phyloP scores from a whole-genome alignment of 1,140 invertebrate genomes.

The Leptonema lineaticorne region DNA sequence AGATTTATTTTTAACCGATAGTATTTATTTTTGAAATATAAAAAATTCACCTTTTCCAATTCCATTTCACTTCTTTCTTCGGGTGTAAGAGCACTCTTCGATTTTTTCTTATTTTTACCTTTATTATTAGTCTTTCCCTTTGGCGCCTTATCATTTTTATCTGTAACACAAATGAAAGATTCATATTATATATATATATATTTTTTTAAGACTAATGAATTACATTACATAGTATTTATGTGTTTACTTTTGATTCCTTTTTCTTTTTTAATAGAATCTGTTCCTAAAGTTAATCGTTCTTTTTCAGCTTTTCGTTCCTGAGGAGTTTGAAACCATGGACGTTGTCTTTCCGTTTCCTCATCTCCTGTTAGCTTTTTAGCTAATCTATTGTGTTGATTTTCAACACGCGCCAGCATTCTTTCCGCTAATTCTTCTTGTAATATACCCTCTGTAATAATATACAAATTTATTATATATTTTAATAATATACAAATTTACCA shows the following conservation, averaged over 20 bases:
- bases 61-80: slow-evolving; percentile 72
- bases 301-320: slow-evolving; percentile 80
- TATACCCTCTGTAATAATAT: slow-evolving; percentile 61
- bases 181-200: too few relatives aligned
- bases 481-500: neutral
- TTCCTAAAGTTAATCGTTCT: slow-evolving; percentile 55
- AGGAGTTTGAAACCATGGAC: slow-evolving; percentile 89
- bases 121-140: slow-evolving; percentile 41
- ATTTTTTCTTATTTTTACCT: slow-evolving; percentile 56
- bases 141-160: neutral
- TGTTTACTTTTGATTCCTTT: neutral
- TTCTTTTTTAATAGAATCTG: neutral
- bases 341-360: slow-evolving; percentile 47
- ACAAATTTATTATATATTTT: neutral
- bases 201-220: neutral
- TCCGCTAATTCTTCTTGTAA: slow-evolving; percentile 84
- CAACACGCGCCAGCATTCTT: slow-evolving; percentile 76
- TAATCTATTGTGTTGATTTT: slow-evolving; percentile 80
- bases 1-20: too few relatives aligned
- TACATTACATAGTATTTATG: neutral
- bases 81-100: slow-evolving; percentile 64
- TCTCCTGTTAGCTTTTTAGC: slow-evolving; percentile 70
- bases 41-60: slow-evolving; percentile 61
- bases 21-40: neutral
- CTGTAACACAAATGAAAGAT: neutral